phyloP scores from a whole-genome alignment of 2,113 vertebrate genomes.

The Neodon shergylaensis region DNA sequence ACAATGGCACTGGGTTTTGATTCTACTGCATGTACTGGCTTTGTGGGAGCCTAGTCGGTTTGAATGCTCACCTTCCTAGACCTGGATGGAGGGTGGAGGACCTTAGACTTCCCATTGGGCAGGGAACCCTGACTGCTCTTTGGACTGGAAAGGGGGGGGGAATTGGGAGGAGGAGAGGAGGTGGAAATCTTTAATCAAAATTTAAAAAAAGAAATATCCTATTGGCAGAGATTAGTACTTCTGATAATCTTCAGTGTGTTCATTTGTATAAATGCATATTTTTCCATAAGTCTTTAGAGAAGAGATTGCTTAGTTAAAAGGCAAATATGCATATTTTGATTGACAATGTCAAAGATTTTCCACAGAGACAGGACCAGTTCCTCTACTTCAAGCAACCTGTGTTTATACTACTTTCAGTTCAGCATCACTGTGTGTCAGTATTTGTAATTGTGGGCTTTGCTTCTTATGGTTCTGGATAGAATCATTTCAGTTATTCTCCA shows the following conservation, averaged over 20 bases:
- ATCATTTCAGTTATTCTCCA: neutral
- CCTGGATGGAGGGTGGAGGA: no score
- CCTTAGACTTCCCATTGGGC: no score
- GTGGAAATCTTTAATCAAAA: no score
- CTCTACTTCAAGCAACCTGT: neutral
- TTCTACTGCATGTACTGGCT: no score
- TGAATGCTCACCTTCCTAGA: no score
- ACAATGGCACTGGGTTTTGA: no score
- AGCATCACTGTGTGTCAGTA: no score
- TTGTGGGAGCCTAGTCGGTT: no score
- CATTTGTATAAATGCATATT: neutral
- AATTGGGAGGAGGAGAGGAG: no score
- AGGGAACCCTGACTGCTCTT: no score
- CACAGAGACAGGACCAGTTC: accelerated
- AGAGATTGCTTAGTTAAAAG: neutral
- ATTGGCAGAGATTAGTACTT: neutral
- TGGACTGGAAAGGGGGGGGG: no score
- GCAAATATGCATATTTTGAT: neutral
- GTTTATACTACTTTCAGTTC: neutral
- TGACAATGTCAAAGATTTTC: neutral
- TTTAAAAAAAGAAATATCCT: neutral
- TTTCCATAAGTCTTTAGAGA: neutral
- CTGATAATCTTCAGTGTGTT: no score
- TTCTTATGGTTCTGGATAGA: neutral
- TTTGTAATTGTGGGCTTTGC: neutral